These are phyloP conservation scores for Hydractinia echinata DNA, from an alignment of 30 jellyfish, hydroid and myxozoan species.

Conservation along the genomic window DNA sequence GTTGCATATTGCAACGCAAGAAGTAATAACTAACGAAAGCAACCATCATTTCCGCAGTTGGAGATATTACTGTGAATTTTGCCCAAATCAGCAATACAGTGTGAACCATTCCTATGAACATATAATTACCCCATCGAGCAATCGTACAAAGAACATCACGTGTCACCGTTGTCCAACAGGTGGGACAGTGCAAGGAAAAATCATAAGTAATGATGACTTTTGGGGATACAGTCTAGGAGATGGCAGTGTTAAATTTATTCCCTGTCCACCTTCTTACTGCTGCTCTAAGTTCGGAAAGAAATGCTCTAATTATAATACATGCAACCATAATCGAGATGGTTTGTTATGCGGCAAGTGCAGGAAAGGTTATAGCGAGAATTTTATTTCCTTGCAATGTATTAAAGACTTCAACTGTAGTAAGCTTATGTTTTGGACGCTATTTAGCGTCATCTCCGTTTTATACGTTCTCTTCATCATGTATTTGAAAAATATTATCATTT, in stretches of 20 bases:
- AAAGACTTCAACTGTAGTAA: not conserved
- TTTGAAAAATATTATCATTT: not conserved
- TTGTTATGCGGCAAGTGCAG: not conserved
- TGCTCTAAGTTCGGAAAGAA: too few species aligned
- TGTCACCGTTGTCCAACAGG: not conserved
- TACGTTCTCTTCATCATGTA: not conserved
- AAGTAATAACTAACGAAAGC: not conserved
- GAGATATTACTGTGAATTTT: not conserved
- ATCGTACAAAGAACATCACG: not conserved
- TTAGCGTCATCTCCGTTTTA: not conserved
- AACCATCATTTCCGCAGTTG: not conserved
- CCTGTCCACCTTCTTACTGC: too few species aligned
- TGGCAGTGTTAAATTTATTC: too few species aligned
- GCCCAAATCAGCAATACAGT: not conserved
- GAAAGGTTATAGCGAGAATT: not conserved
- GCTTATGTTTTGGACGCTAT: conserved; percentile 1
- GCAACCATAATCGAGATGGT: too few species aligned
- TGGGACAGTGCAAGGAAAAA: not conserved
- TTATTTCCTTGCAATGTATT: not conserved
- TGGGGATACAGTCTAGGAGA: too few species aligned
- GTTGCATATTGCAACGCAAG: not conserved
- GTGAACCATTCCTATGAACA: not conserved
- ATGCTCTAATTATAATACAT: too few species aligned
- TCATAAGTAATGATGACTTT: too few species aligned
- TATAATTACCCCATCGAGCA: not conserved